Evolutionary conservation across 2,888 invertebrate genomes (phyloP).

Genomic region (Apeira syringaria): DNA sequence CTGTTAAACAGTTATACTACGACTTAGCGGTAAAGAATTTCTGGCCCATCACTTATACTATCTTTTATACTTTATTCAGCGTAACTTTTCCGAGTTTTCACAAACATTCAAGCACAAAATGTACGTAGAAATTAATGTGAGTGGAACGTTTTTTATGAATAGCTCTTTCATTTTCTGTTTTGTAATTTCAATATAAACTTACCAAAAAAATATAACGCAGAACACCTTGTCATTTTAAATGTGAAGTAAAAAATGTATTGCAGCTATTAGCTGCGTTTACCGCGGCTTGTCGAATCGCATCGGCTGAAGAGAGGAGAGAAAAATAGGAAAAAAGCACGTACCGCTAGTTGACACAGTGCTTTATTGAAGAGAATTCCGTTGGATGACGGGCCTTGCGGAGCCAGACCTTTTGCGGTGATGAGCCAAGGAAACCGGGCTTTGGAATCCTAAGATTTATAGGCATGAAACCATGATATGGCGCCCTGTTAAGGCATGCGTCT

Average conservation of each 20-base stretch:
- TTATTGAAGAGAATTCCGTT: slow-evolving; percentile 74
- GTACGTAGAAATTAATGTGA: slow-evolving; percentile 1
- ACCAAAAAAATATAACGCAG: slow-evolving; percentile 15
- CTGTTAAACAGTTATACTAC: no score
- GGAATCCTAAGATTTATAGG: slow-evolving; percentile 28
- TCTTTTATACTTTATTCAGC: no score
- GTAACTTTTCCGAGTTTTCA: background rate
- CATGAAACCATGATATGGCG: slow-evolving; percentile 13
- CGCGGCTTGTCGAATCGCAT: slow-evolving; percentile 56
- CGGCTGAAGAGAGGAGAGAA: slow-evolving; percentile 46
- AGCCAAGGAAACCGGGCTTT: slow-evolving; percentile 9
- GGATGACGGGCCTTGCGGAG: slow-evolving; percentile 37
- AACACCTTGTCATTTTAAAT: slow-evolving; percentile 21
- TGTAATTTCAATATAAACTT: slow-evolving; percentile 18
- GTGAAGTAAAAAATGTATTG: slow-evolving; percentile 24
- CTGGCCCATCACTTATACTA: no score
- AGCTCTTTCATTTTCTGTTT: slow-evolving; percentile 4
- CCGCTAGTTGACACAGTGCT: slow-evolving; percentile 81
- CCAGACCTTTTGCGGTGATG: slow-evolving; percentile 38
- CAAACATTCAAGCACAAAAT: background rate
- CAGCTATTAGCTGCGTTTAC: slow-evolving; percentile 33
- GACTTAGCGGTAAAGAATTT: no score
- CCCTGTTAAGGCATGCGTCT: slow-evolving; percentile 2
- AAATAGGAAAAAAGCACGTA: slow-evolving; percentile 65
- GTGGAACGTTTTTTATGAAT: slow-evolving; percentile 10